Percentiles rank a stretch among this genome's conserved stretches.
phyloP scores from a whole-genome alignment of 1,140 invertebrate species.

The Drosophila gunungcola region DNA sequence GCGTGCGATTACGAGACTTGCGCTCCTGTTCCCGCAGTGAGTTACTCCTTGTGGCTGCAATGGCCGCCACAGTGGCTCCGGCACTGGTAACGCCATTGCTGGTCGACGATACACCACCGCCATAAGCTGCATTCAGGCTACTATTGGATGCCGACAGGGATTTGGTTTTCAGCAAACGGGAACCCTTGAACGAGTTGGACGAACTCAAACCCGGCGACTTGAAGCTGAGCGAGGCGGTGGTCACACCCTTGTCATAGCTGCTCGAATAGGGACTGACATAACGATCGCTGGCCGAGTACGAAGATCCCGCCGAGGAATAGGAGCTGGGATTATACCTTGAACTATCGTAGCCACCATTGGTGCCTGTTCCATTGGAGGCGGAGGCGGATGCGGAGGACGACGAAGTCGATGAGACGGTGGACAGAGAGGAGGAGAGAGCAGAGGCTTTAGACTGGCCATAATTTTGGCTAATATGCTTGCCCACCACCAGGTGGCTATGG shows the following conservation, averaged over 20 bases:
- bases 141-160: slow-evolving; percentile 74
- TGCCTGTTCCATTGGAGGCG: slow-evolving; percentile 50
- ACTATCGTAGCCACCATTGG: slow-evolving; percentile 62
- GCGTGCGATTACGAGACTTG: slow-evolving; percentile 78
- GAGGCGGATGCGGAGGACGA: slow-evolving; percentile 10
- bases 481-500: slow-evolving; percentile 59
- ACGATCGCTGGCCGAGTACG: slow-evolving; percentile 60
- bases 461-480: slow-evolving; percentile 55
- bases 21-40: slow-evolving; percentile 83
- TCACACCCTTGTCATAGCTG: slow-evolving; percentile 84
- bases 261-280: slow-evolving; percentile 82
- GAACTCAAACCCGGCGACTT: slow-evolving; percentile 60
- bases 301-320: slow-evolving; percentile 40
- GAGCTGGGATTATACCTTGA: slow-evolving; percentile 65
- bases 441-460: slow-evolving; percentile 66
- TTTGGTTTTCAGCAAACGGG: slow-evolving; percentile 67
- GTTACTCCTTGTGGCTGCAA: slow-evolving; percentile 76
- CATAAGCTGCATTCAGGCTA: slow-evolving; percentile 60
- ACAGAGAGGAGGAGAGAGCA: slow-evolving; percentile 62
- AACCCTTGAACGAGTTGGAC: slow-evolving; percentile 70
- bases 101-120: slow-evolving; percentile 18
- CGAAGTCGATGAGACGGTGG: slow-evolving; percentile 40
- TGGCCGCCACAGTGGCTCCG: slow-evolving; percentile 69
- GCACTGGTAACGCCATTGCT: slow-evolving; percentile 41
- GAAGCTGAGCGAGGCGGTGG: slow-evolving; percentile 80